phyloP scores from a whole-genome alignment of 2,113 vertebrate genomes.

The Dermatemys mawii region DNA sequence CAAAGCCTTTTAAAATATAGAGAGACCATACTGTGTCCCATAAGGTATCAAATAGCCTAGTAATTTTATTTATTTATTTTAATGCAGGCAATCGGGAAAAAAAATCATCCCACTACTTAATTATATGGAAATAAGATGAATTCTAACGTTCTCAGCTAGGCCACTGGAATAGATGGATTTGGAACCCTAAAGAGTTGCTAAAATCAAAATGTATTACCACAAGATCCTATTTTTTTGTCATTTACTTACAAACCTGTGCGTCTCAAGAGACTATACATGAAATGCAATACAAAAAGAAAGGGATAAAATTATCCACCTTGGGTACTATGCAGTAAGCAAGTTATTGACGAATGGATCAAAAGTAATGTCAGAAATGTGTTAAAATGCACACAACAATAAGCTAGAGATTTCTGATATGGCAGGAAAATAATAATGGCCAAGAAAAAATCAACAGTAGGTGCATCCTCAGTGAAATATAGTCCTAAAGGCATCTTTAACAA shows the following conservation, averaged over 20 bases:
- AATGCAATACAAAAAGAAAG: not conserved
- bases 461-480: not conserved
- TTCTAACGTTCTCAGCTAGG: slow-evolving; percentile 5
- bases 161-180: slow-evolving; percentile 43
- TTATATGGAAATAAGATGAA: not conserved
- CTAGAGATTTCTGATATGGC: not conserved
- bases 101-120: not conserved
- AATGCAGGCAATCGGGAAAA: not conserved
- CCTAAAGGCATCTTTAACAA: not conserved
- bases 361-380: not conserved
- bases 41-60: not conserved
- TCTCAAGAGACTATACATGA: not conserved
- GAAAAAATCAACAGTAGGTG: not conserved
- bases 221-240: not conserved
- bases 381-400: not conserved
- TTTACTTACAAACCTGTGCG: not conserved
- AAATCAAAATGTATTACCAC: not conserved
- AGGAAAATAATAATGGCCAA: not conserved
- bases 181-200: slow-evolving; percentile 14
- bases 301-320: not conserved
- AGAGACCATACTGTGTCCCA: not conserved
- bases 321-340: not conserved
- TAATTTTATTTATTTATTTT: slow-evolving; percentile 16
- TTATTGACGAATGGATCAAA: not conserved
- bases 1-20: not conserved